Evolutionary conservation across 2,888 invertebrate genomes (phyloP).

Genomic region (Volucella inanis): DNA sequence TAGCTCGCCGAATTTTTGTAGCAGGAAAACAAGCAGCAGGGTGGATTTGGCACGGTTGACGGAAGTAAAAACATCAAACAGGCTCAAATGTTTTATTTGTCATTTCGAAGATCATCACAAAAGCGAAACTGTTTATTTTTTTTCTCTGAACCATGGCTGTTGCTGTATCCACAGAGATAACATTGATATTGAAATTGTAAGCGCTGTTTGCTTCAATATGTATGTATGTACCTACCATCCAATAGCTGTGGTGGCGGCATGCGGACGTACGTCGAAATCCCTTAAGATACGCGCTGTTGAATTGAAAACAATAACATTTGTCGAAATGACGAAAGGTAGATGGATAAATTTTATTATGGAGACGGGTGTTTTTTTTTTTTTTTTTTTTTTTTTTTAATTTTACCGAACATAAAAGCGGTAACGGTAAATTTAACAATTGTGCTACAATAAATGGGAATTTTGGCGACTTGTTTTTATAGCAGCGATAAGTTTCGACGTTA

Average conservation of each 20-base stretch:
- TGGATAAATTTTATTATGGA: constrained; percentile 47
- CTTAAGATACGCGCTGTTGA: constrained; percentile 56
- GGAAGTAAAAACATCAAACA: constrained; percentile 70
- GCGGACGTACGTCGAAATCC: constrained; percentile 61
- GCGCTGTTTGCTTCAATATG: neutral
- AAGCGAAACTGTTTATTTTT: constrained; percentile 70
- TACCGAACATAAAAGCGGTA: constrained; percentile 45
- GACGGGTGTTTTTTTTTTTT: constrained; percentile 43
- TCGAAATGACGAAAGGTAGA: constrained; percentile 53
- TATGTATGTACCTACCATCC: constrained; percentile 47
- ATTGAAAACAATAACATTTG: constrained; percentile 73
- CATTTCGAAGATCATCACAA: constrained; percentile 71
- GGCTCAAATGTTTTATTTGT: constrained; percentile 74
- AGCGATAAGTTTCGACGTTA: constrained; percentile 13
- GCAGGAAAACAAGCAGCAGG: neutral
- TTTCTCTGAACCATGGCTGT: constrained; percentile 20
- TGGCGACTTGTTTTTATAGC: constrained; percentile 39
- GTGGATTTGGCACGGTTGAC: constrained; percentile 63
- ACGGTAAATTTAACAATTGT: constrained; percentile 64
- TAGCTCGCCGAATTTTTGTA: neutral
- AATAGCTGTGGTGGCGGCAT: constrained; percentile 23
- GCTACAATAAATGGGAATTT: constrained; percentile 29
- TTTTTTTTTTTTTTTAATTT: constrained; percentile 55
- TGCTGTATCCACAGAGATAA: constrained; percentile 72
- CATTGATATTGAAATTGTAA: constrained; percentile 72